phyloP scores from a whole-genome alignment of 2,113 vertebrate genomes.

The Etheostoma spectabile region DNA sequence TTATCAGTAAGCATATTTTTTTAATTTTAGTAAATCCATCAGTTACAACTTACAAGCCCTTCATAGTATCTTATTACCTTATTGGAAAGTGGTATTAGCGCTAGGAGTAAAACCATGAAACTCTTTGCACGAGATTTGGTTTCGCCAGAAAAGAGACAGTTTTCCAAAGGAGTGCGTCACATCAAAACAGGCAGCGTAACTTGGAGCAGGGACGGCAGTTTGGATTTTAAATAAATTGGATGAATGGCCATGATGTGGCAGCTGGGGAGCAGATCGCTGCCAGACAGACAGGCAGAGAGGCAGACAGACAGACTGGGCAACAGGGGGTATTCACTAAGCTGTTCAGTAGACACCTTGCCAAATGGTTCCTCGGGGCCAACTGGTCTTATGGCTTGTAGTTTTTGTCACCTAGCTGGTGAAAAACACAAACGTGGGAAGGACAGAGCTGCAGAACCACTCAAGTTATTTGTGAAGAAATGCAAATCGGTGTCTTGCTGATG shows the following conservation, averaged over 20 bases:
- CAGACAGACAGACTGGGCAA: constrained; percentile 22
- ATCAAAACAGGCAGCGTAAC: constrained; percentile 4
- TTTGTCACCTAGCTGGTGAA: constrained; percentile 38
- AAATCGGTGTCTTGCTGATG: background rate
- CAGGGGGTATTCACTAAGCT: background rate
- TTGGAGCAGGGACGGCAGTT: background rate
- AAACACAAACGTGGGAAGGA: constrained; percentile 8
- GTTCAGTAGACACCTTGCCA: constrained; percentile 50
- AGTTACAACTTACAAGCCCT: background rate
- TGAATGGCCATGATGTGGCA: constrained; percentile 28
- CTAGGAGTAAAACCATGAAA: background rate
- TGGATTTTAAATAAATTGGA: background rate
- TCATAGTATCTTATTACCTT: background rate
- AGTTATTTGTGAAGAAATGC: background rate
- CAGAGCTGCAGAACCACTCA: background rate
- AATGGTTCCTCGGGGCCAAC: constrained; percentile 43
- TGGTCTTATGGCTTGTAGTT: constrained; percentile 28
- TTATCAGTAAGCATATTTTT: background rate
- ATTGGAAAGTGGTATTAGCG: background rate
- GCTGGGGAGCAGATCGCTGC: constrained; percentile 37
- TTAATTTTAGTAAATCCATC: background rate
- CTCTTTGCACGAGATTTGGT: background rate
- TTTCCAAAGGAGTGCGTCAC: background rate
- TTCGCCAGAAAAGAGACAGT: background rate
- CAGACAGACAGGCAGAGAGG: background rate